phyloP scores from a whole-genome alignment of 2,888 invertebrate genomes.

The Adineta ricciae region DNA sequence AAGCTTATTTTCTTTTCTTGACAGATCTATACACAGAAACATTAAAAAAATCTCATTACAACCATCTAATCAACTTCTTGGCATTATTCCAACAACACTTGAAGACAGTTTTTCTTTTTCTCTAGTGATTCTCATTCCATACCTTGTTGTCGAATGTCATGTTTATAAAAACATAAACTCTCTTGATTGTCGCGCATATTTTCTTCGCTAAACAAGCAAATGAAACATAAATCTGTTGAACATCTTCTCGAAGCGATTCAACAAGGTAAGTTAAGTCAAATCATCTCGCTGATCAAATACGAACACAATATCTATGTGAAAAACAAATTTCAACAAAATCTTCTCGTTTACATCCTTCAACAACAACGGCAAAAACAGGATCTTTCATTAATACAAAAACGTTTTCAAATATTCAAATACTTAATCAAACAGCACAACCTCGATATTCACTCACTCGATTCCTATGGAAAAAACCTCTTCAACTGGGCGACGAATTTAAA shows the following conservation, averaged over 20 bases:
- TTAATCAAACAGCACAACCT: not conserved
- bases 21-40: no score
- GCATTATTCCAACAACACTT: no score
- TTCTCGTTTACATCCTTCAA: not conserved
- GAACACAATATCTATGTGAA: not conserved
- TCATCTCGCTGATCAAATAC: not conserved
- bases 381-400: not conserved
- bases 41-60: no score
- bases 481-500: not conserved
- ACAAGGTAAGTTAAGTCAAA: not conserved
- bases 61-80: no score
- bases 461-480: not conserved
- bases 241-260: not conserved
- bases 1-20: no score
- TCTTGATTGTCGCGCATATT: not conserved
- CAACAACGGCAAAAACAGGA: not conserved
- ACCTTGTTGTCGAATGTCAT: no score
- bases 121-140: no score
- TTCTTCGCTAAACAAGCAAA: not conserved
- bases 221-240: not conserved
- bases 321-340: not conserved
- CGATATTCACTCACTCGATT: not conserved
- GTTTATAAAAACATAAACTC: not conserved
- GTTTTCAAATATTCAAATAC: not conserved
- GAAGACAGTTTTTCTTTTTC: no score